Conservation (phyloP, 2,797 vertebrate genomes). For the Ambastaia sidthimunki region DNA sequence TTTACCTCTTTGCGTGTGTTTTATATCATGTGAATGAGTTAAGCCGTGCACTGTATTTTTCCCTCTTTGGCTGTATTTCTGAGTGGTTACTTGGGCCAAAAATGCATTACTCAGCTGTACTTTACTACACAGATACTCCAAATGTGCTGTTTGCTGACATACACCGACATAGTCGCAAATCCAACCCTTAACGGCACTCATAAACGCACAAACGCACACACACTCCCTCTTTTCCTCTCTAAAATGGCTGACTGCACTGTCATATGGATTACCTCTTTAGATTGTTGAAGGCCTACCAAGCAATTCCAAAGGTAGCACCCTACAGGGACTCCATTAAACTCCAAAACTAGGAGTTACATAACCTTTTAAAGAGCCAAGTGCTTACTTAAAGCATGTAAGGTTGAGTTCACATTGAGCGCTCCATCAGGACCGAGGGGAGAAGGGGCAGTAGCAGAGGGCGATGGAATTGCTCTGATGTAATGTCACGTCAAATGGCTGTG, state of each 20-base stretch:
- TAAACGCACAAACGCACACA: constrained; percentile 24
- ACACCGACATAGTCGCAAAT: constrained; percentile 26
- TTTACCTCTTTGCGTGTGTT: not conserved
- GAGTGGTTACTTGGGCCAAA: constrained; percentile 42
- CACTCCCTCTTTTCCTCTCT: constrained; percentile 4
- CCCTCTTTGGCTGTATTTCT: not conserved
- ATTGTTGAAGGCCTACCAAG: constrained; percentile 39
- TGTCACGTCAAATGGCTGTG: constrained; percentile 7
- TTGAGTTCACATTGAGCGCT: constrained; percentile 28
- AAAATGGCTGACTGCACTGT: constrained; percentile 45
- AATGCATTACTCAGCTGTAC: constrained; percentile 53
- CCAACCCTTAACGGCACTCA: constrained; percentile 32
- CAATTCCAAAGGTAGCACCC: constrained; percentile 47
- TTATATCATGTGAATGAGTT: constrained; percentile 19
- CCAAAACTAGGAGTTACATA: constrained; percentile 39
- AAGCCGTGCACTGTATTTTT: constrained; percentile 1
- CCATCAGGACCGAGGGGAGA: constrained; percentile 21
- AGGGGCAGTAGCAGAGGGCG: constrained; percentile 15
- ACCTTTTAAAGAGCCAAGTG: constrained; percentile 46
- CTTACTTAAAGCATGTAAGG: constrained; percentile 36
- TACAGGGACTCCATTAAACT: constrained; percentile 45
- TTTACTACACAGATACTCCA: constrained; percentile 47
- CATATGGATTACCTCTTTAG: constrained; percentile 48
- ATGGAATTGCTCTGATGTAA: constrained; percentile 29
- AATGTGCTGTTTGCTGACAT: constrained; percentile 48